Percentiles rank a stretch among this genome's conserved stretches.
Conservation (phyloP, 2,797 vertebrate species). For the Sciurus vulgaris region DNA sequence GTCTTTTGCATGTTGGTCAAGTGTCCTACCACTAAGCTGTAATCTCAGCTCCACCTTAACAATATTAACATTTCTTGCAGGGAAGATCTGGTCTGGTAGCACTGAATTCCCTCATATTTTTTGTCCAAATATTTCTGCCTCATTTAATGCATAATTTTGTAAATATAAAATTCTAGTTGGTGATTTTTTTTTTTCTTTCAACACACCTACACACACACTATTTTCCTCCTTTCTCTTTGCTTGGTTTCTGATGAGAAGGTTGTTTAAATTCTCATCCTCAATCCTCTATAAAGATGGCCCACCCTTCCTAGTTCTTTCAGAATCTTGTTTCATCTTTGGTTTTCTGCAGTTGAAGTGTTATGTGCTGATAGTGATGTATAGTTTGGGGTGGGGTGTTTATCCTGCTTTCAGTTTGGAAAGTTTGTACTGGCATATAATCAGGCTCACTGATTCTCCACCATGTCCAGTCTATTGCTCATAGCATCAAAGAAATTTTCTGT, state of each 20-base stretch:
- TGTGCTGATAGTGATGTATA: not conserved
- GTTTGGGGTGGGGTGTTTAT: not conserved
- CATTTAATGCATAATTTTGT: not conserved
- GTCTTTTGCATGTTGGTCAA: no score
- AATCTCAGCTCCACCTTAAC: not conserved
- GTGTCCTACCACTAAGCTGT: not conserved
- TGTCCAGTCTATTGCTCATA: not conserved
- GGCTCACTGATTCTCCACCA: not conserved
- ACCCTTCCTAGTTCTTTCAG: not conserved
- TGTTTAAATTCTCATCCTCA: not conserved
- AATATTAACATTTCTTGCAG: not conserved
- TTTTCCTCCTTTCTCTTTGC: not conserved
- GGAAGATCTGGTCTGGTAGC: not conserved
- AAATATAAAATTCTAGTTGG: not conserved
- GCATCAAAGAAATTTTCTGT: constrained; percentile 5
- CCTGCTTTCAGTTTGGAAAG: not conserved
- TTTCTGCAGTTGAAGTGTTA: not conserved
- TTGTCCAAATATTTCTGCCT: not conserved
- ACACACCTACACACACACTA: not conserved
- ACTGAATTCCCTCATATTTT: not conserved
- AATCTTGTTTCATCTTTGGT: not conserved
- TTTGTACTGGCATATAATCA: not conserved
- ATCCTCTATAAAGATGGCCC: not conserved
- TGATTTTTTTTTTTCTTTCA: not conserved
- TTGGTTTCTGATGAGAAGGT: not conserved